Base-by-base conservation (phyloP, 2,113 vertebrate species). In the Hylia prasina region DNA sequence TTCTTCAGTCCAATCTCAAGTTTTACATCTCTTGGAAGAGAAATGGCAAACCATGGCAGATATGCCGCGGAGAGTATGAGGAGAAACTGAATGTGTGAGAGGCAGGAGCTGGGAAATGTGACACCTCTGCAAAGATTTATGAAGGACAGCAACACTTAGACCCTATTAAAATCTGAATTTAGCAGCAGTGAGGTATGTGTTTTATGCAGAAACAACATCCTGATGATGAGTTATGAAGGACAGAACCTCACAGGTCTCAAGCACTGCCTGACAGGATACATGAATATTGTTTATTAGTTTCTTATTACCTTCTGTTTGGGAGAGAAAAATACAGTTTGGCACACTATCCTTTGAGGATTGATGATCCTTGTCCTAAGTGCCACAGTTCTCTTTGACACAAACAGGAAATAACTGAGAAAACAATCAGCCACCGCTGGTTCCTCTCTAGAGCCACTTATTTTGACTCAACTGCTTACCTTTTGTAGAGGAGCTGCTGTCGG, bases 401-500 rank as follows among this genome's bases (percentile, higher is more conserved):
- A 82, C 47, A 87, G 54, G 93, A 92, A 94, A 86, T 89, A 96
- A 75, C 89, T 30, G 63, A 90, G 57, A 78, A 93, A 83, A 91
- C 42, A 78, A 73, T n/a, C 83, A 86, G 33, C 50, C 51, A 22
- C 73, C 71, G 33, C 21, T 84, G 77, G 42, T 82, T 68, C 71
- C 69, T 81, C 89, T 57, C 89, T 47, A 66, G 44, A 78, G 64
- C 24, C 72, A 63, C 25, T 73, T 73, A 50, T 45, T 93, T 86
- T 68, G 33, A 68, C 68, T 37, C 19, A 61, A 17, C 79, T 15
- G 31, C 96, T 97, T 93, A 99, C 99, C 99, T 98, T 98, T 98
- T 99, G 86, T 98, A 99, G 35, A 99, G 98, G n/a, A 99, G 99
- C 94, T 98, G 98, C 95, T 98, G 98, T 85, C 98, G 98, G 72